Conservation (phyloP, 1,140 invertebrate species). For the fruit fly (Drosophila melanogaster) region Release_6_plus_ISO1_MT NT_037436.4:17218001-17218500, state of each 20-base stretch:
- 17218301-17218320: slow-evolving; percentile 59
- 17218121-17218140: slow-evolving; percentile 60
- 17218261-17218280: slow-evolving; percentile 31
- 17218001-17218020: slow-evolving; percentile 47
- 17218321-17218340: slow-evolving; percentile 52
- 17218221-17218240: slow-evolving; percentile 21
- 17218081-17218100: slow-evolving; percentile 79
- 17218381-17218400: slow-evolving; percentile 80
- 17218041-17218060: slow-evolving; percentile 38
- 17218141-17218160: slow-evolving; percentile 78
- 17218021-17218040: slow-evolving; percentile 30
- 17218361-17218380: slow-evolving; percentile 79
- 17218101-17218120: slow-evolving; percentile 52
- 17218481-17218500: too few relatives aligned
- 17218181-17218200: slow-evolving; percentile 43
- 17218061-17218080: slow-evolving; percentile 62
- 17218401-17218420: slow-evolving; percentile 62
- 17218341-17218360: slow-evolving; percentile 47
- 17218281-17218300: slow-evolving; percentile 75
- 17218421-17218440: slow-evolving; percentile 69
- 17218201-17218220: slow-evolving; percentile 1
- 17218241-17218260: slow-evolving; percentile 29
- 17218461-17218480: slow-evolving; percentile 54
- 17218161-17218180: slow-evolving; percentile 53
- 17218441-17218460: slow-evolving; percentile 69